These are phyloP conservation scores for Palaemon carinicauda DNA, from an alignment of 1,140 invertebrate species.

Conservation along the genomic window DNA sequence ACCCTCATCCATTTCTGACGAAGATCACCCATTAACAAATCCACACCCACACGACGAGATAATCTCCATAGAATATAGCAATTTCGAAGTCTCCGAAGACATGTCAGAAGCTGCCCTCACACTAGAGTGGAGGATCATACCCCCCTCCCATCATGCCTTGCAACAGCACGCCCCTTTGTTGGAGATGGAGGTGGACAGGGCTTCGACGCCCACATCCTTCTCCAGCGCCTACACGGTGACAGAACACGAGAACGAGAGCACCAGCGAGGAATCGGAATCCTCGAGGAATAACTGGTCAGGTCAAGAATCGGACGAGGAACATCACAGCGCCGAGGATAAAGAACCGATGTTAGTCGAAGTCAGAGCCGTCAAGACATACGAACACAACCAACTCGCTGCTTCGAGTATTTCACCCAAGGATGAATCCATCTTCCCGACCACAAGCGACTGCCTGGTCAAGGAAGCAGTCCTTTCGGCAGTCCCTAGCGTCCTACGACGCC, in stretches of 20 bases:
- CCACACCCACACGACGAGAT: background rate
- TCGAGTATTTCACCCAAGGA: too few relatives aligned
- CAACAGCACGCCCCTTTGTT: background rate
- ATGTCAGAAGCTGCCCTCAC: background rate
- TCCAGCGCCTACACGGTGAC: slow-evolving; percentile 58
- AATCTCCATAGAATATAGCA: background rate
- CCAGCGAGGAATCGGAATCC: slow-evolving; percentile 16
- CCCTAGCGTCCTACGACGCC: background rate
- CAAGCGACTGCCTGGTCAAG: background rate
- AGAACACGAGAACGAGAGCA: slow-evolving; percentile 34
- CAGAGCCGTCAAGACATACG: too few relatives aligned
- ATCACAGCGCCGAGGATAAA: background rate
- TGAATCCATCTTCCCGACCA: too few relatives aligned
- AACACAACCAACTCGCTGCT: too few relatives aligned
- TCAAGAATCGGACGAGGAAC: slow-evolving; percentile 24
- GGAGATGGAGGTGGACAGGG: slow-evolving; percentile 10
- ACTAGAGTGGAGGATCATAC: slow-evolving; percentile 23
- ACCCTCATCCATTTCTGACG: background rate
- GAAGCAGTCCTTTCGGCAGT: background rate
- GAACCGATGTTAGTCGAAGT: background rate
- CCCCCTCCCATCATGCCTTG: background rate
- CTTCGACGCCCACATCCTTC: slow-evolving; percentile 46
- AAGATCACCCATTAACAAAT: background rate
- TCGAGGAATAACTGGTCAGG: slow-evolving; percentile 33
- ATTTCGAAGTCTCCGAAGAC: background rate